A percentile compares a stretch with the other conserved stretches of the same genome.
Evolutionary conservation across 2,888 invertebrate species (phyloP).

Genomic region (Euphydryas editha): DNA sequence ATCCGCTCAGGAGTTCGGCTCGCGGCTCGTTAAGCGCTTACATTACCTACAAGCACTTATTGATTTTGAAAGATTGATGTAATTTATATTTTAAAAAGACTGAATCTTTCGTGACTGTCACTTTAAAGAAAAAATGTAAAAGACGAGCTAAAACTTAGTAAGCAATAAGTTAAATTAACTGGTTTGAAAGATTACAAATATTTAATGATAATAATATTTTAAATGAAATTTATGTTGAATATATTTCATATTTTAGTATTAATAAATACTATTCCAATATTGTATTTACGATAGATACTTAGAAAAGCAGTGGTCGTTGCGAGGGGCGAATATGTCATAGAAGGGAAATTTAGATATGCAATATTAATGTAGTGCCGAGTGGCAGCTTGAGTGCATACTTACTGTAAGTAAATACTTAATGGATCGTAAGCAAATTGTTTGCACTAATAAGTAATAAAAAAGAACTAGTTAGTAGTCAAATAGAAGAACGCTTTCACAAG

Average conservation of each 20-base stretch:
- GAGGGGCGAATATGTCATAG: constrained; percentile 19
- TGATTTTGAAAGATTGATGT: constrained; percentile 78
- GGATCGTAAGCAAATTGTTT: constrained; percentile 80
- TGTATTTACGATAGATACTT: neutral
- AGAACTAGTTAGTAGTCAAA: constrained; percentile 60
- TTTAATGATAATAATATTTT: too few relatives aligned
- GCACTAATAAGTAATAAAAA: constrained; percentile 67
- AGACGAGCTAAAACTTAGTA: too few relatives aligned
- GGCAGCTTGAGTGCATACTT: constrained; percentile 77
- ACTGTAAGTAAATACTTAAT: too few relatives aligned
- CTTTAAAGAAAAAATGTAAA: neutral
- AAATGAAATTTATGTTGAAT: neutral
- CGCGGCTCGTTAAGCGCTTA: constrained; percentile 83
- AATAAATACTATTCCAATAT: neutral
- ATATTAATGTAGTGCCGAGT: constrained; percentile 85
- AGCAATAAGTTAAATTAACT: too few relatives aligned
- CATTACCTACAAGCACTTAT: constrained; percentile 82
- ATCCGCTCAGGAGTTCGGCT: constrained; percentile 81
- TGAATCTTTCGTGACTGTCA: neutral
- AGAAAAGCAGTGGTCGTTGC: constrained; percentile 15
- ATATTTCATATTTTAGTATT: neutral
- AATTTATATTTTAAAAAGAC: constrained; percentile 61
- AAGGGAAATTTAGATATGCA: constrained; percentile 73
- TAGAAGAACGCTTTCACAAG: constrained; percentile 63
- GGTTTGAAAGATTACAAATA: too few relatives aligned